These are phyloP conservation scores for Melanotaenia nigrans DNA, from an alignment of 2,797 vertebrate genomes.

Conservation along the genomic window DNA sequence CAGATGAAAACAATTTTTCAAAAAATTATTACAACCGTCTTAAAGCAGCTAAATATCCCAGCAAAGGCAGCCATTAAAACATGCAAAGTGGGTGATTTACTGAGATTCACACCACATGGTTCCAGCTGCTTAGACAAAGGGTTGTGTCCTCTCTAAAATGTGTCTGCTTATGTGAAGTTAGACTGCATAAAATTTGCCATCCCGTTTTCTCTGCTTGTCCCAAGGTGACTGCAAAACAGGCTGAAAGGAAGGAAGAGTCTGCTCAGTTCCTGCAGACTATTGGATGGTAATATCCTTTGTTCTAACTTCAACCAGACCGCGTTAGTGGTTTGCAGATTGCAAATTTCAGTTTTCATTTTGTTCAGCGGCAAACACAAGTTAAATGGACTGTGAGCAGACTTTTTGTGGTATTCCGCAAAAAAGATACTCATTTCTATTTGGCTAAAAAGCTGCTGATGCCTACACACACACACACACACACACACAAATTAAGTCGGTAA, in stretches of 20 bases:
- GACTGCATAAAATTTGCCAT: constrained; percentile 10
- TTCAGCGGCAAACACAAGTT: not conserved
- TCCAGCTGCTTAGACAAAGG: constrained; percentile 22
- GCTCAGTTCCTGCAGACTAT: constrained; percentile 26
- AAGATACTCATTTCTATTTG: constrained; percentile 14
- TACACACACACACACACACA: constrained; percentile 7
- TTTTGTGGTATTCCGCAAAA: constrained; percentile 23
- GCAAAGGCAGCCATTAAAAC: constrained; percentile 41
- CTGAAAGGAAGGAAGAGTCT: constrained; percentile 33
- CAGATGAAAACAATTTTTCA: constrained; percentile 36
- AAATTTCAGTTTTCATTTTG: constrained; percentile 31
- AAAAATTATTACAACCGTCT: constrained; percentile 48
- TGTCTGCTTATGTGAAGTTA: constrained; percentile 14
- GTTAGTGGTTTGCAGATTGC: constrained; percentile 30
- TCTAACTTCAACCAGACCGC: constrained; percentile 30
- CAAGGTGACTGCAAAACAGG: constrained; percentile 29
- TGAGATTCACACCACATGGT: constrained; percentile 36
- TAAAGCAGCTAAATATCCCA: constrained; percentile 31
- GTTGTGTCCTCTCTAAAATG: constrained; percentile 36
- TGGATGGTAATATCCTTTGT: constrained; percentile 32
- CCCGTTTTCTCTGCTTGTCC: constrained; percentile 21
- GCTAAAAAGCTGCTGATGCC: constrained; percentile 30
- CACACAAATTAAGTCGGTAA: constrained; percentile 20
- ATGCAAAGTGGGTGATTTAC: constrained; percentile 48
- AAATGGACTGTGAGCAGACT: not conserved